Evolutionary conservation across 2,888 invertebrate species (phyloP).

Genomic region (Cephus pygmeus): DNA sequence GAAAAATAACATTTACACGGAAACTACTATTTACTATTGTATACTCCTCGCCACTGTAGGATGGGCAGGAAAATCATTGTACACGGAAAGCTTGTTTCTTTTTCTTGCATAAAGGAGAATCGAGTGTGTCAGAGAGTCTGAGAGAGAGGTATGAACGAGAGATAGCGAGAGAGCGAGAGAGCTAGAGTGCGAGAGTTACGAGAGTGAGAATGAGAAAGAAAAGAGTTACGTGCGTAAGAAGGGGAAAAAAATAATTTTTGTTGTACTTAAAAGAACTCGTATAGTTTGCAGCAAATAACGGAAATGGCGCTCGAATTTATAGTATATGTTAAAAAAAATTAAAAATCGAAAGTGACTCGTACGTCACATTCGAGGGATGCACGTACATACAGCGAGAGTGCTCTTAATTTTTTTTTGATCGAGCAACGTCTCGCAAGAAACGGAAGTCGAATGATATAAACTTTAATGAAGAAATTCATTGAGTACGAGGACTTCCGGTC

Average conservation of each 20-base stretch:
- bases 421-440: neutral
- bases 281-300: slow-evolving; percentile 17
- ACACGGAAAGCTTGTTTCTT: neutral
- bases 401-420: neutral
- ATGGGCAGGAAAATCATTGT: neutral
- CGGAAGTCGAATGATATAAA: neutral
- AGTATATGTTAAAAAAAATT: neutral
- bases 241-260: slow-evolving; percentile 32
- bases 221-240: slow-evolving; percentile 9
- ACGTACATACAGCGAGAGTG: neutral
- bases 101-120: slow-evolving; percentile 6
- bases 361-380: neutral
- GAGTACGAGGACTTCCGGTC: neutral
- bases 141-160: slow-evolving; percentile 18
- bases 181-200: slow-evolving; percentile 14
- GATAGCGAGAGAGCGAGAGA: slow-evolving; percentile 23
- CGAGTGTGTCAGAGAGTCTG: slow-evolving; percentile 17
- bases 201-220: slow-evolving; percentile 15
- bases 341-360: neutral
- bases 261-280: slow-evolving; percentile 49
- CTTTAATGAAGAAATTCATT: neutral
- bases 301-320: neutral
- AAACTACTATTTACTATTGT: neutral
- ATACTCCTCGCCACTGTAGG: neutral
- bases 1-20: slow-evolving; percentile 31